Conservation (phyloP, 37 sponge, comb jelly and placozoan genomes). For the Diacarnus erythraeanus region DNA sequence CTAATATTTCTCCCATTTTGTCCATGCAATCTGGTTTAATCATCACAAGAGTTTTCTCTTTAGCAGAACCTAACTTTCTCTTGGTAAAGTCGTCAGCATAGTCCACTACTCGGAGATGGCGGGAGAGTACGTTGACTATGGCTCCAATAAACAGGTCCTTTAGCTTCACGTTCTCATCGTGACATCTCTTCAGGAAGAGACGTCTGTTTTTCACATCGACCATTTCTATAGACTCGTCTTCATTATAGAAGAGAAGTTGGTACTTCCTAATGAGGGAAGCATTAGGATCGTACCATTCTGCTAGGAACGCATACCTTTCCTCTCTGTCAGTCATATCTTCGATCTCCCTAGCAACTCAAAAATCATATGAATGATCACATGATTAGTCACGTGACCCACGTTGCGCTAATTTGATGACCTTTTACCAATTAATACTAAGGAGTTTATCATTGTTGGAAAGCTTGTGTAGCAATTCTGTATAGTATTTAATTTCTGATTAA, state of each 20-base stretch:
- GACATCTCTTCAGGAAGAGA: conserved; percentile 83
- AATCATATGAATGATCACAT: not conserved
- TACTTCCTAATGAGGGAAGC: conserved; percentile 86
- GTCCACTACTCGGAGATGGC: conserved; percentile 85
- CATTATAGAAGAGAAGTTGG: conserved; percentile 82
- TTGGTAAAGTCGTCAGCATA: conserved; percentile 91
- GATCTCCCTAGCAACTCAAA: not conserved
- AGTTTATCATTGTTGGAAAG: not conserved
- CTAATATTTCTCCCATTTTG: conserved; percentile 79
- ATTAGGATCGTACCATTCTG: conserved; percentile 96
- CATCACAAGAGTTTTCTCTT: conserved; percentile 84
- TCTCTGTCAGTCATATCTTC: conserved; percentile 5
- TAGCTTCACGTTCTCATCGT: conserved; percentile 53
- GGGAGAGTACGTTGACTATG: conserved; percentile 84
- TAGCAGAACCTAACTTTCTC: conserved; percentile 59
- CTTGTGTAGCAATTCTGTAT: no score
- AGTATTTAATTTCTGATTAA: no score
- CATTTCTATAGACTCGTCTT: conserved; percentile 89
- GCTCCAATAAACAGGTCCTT: conserved; percentile 86
- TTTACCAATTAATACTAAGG: not conserved
- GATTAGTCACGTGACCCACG: not conserved
- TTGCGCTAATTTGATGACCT: not conserved
- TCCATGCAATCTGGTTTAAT: conserved; percentile 83
- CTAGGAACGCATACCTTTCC: conserved; percentile 81
- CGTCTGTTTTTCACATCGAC: conserved; percentile 85